Base-by-base conservation (phyloP, 2,888 invertebrate genomes). In the Adelphocoris suturalis region DNA sequence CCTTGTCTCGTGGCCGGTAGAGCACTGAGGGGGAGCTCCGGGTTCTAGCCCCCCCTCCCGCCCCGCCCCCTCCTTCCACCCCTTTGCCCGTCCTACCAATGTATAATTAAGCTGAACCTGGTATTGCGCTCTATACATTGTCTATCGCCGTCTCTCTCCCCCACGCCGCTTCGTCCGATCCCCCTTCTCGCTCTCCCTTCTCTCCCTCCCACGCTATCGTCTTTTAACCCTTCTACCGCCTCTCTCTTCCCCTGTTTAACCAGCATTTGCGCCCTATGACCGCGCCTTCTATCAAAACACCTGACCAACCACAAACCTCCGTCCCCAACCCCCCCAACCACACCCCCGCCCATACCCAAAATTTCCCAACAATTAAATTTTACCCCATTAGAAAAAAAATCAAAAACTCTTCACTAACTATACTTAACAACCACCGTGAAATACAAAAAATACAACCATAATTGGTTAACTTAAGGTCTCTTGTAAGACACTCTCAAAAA, bases 121-220 rank as follows among this genome's bases (percentile, higher is more conserved):
- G 91, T 91, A 91, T 91, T 91, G 91, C 91, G 90, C 90, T 91
- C 89, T 90, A 90, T 91, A 90, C 91, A 91, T 91, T 91, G 91
- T 91, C 91, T 90, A 89, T 91, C 81, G 61, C 68, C 76, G 81
- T 90, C 81, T 52, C 91, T 89, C 76, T 89, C 89, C 75, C 81
- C 78, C 91, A 52, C 91, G 89, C 90, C 88, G 91, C 88, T 85
- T n/a, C 52, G 57, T 47, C 55, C 55, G 55, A 14, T 57, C 19
- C 61, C 48, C 57, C 47, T 23, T 57, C 57, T 12, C 46, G 37
- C 75, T 0, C 46, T n/a, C 85, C 37, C 46, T 28, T 46, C 12
- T 90, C 90, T 81, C 47, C 86, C 85, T n/a, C 82, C 87, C 48
- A 37, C 68, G 19, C 23, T n/a, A 28, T 16, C 80, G 80, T 52